phyloP scores from a whole-genome alignment of 2,888 invertebrate species.

The Cistogaster globosa region DNA sequence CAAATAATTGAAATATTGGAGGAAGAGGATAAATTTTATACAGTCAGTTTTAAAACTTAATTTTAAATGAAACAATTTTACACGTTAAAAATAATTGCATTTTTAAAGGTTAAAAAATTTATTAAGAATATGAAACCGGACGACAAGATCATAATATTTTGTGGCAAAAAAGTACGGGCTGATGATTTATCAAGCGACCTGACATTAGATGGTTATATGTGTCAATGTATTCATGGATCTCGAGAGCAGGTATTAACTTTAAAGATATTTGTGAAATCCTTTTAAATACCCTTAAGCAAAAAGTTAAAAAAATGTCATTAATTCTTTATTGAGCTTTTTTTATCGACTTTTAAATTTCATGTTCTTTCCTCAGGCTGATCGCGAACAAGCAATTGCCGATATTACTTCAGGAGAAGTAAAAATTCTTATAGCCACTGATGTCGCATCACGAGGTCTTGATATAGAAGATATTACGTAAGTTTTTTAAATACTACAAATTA shows the following conservation, averaged over 20 bases:
- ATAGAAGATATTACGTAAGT: conserved; percentile 91
- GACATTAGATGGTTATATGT: conserved; percentile 86
- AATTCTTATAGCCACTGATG: conserved; percentile 96
- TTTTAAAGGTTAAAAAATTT: conserved; percentile 87
- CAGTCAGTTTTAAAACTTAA: conserved; percentile 59
- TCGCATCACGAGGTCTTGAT: conserved; percentile 96
- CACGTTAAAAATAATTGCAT: background rate
- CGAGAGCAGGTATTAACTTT: conserved; percentile 86
- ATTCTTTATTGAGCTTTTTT: too few relatives aligned
- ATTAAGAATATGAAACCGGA: conserved; percentile 87
- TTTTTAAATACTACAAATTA: background rate
- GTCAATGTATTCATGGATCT: conserved; percentile 94
- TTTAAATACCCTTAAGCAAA: background rate
- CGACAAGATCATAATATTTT: conserved; percentile 96
- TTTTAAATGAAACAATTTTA: background rate
- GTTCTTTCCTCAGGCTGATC: conserved; percentile 84
- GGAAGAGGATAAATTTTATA: conserved; percentile 87
- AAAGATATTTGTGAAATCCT: conserved; percentile 5
- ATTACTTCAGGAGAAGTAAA: conserved; percentile 90
- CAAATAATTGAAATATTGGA: conserved; percentile 90
- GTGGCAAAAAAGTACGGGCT: conserved; percentile 92
- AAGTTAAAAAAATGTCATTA: too few relatives aligned
- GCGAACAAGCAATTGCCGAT: conserved; percentile 92
- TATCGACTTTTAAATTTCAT: too few relatives aligned
- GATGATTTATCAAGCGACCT: conserved; percentile 93